Evolutionary conservation across 2,113 vertebrate species (phyloP).

Genomic region (Lamprologus lemairii): DNA sequence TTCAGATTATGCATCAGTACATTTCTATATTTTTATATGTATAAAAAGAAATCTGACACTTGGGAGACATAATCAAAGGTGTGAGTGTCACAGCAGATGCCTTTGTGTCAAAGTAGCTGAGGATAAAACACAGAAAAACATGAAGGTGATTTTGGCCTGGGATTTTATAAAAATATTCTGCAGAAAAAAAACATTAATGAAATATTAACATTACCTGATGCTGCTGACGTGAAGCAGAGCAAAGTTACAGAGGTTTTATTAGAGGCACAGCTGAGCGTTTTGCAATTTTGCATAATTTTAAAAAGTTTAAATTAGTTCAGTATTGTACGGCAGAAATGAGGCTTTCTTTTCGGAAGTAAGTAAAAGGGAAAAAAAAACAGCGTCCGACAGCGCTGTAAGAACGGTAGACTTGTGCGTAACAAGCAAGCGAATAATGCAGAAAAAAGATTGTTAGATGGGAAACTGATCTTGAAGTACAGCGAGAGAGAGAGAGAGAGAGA

Average conservation of each 20-base stretch:
- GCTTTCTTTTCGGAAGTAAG: neutral
- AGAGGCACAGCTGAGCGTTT: accelerated
- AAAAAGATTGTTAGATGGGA: neutral
- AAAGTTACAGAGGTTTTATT: neutral
- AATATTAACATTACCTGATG: neutral
- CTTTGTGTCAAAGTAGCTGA: neutral
- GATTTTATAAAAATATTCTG: neutral
- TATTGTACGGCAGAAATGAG: neutral
- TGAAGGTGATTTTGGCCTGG: neutral
- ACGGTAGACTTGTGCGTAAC: neutral
- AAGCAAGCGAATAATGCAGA: neutral
- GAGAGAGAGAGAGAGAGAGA: neutral
- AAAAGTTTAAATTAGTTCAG: neutral
- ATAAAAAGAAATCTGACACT: neutral
- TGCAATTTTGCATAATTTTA: neutral
- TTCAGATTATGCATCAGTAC: neutral
- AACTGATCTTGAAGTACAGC: neutral
- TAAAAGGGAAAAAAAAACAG: neutral
- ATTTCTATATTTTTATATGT: neutral
- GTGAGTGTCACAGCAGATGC: neutral
- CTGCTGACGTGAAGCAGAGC: neutral
- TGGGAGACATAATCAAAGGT: neutral
- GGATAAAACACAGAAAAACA: neutral
- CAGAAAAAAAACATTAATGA: neutral
- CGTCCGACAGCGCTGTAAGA: neutral